Conservation (phyloP, 1,140 invertebrate genomes). For the Zophobas atratus region DNA sequence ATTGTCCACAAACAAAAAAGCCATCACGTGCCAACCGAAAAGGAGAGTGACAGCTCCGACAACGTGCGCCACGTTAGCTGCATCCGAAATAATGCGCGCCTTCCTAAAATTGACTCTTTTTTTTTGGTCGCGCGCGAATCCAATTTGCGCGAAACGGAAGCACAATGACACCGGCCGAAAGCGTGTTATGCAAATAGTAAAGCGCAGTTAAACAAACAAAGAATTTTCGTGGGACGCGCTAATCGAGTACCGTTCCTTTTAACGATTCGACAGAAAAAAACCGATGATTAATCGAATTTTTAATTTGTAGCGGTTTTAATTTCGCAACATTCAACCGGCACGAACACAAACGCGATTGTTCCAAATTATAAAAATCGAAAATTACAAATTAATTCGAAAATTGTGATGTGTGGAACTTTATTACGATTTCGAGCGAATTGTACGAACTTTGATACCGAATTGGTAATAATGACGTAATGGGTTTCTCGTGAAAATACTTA, state of each 20-base stretch:
- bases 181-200: constrained; percentile 13
- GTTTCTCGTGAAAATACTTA: too few relatives aligned
- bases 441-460: too few relatives aligned
- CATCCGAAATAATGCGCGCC: neutral
- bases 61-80: neutral
- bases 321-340: neutral
- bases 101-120: neutral
- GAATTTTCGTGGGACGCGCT: constrained; percentile 12
- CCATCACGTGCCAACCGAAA: constrained; percentile 25
- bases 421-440: neutral
- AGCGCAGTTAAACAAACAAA: constrained; percentile 11
- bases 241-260: constrained; percentile 6
- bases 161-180: constrained; percentile 2
- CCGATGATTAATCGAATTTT: constrained; percentile 2
- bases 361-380: neutral
- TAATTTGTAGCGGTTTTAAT: neutral
- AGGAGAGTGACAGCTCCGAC: constrained; percentile 21
- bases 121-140: neutral
- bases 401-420: neutral
- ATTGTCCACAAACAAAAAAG: constrained; percentile 36
- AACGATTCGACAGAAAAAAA: neutral
- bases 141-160: neutral
- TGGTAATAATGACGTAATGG: too few relatives aligned
- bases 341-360: neutral
- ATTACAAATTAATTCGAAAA: too few relatives aligned